Percentiles rank a stretch among this genome's conserved stretches.
These are phyloP conservation scores for Coreius guichenoti DNA, from an alignment of 2,797 vertebrate genomes.

Conservation along the genomic window DNA sequence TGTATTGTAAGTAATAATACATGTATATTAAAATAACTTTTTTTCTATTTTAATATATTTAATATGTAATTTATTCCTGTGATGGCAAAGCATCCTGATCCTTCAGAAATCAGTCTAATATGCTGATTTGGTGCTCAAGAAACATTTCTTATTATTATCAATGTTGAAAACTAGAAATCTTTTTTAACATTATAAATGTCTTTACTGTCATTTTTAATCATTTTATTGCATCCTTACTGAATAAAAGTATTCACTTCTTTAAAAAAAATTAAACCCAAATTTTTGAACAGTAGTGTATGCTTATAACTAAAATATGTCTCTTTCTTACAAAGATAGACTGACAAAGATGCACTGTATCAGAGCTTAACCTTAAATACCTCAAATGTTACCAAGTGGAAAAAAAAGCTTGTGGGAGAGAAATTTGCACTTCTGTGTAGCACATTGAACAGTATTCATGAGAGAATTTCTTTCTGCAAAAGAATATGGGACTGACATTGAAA, in stretches of 20 bases:
- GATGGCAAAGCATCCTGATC: not conserved
- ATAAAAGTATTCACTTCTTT: not conserved
- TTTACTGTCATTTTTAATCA: not conserved
- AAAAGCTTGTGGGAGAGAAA: not conserved
- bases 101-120: not conserved
- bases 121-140: not conserved
- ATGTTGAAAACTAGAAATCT: not conserved
- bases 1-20: not conserved
- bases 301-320: not conserved
- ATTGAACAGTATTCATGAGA: not conserved
- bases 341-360: not conserved
- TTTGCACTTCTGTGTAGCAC: not conserved
- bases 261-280: not conserved
- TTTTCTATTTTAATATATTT: no score
- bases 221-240: not conserved
- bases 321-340: not conserved
- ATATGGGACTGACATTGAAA: constrained; percentile 6
- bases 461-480: not conserved
- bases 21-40: no score
- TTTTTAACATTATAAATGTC: not conserved
- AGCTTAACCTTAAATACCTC: not conserved
- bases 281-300: not conserved
- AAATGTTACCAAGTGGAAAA: not conserved
- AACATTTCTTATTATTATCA: not conserved
- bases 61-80: no score